phyloP scores from a whole-genome alignment of 2,888 invertebrate genomes.

The Litoditis marina region DNA sequence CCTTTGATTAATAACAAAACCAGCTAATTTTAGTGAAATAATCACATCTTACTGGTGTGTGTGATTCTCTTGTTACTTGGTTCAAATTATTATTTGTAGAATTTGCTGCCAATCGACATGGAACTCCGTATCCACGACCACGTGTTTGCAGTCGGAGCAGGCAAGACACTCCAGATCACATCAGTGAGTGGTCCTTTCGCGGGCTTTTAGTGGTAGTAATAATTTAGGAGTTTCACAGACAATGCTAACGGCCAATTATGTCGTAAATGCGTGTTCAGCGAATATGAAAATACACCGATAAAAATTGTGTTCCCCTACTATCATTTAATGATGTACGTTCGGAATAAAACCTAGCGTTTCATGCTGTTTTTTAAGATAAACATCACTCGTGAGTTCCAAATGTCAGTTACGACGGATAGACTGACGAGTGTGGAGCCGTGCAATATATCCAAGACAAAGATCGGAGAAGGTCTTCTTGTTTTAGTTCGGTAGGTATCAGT shows the following conservation, averaged over 20 bases:
- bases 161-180: slow-evolving; percentile 61
- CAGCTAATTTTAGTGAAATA: no score
- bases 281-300: no score
- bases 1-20: no score
- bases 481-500: slow-evolving; percentile 11
- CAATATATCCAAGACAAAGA: slow-evolving; percentile 58
- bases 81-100: no score
- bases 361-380: slow-evolving; percentile 66
- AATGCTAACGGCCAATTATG: no score
- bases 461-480: slow-evolving; percentile 25
- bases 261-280: no score
- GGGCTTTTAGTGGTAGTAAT: not conserved
- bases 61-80: no score
- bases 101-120: slow-evolving; percentile 76
- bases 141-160: slow-evolving; percentile 63
- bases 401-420: slow-evolving; percentile 72
- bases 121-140: slow-evolving; percentile 59
- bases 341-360: no score
- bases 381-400: slow-evolving; percentile 46
- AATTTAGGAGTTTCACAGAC: no score
- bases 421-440: slow-evolving; percentile 75
- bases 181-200: slow-evolving; percentile 18
- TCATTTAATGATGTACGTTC: no score
- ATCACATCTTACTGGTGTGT: no score
- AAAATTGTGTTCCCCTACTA: no score